Conservation (phyloP, 2,113 vertebrate genomes). For the Pantherophis guttatus region DNA sequence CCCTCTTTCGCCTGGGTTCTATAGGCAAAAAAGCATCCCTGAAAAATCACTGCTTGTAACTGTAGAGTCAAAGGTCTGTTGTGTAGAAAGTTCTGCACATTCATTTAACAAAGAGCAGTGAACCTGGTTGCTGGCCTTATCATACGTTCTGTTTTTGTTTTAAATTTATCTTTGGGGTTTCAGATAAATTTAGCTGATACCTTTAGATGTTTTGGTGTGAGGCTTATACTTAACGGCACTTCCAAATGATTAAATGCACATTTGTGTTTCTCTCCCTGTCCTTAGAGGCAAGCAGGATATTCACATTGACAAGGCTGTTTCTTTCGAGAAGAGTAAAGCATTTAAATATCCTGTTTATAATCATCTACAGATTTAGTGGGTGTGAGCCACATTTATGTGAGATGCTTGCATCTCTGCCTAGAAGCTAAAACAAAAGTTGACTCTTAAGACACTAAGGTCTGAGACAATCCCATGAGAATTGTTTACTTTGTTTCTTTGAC, state of each 20-base stretch:
- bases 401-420: background rate
- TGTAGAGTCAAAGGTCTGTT: background rate
- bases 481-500: slow-evolving; percentile 30
- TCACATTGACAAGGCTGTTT: slow-evolving; percentile 56
- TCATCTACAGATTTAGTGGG: slow-evolving; percentile 20
- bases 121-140: background rate
- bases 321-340: slow-evolving; percentile 46
- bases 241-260: slow-evolving; percentile 19
- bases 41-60: background rate
- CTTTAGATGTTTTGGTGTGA: slow-evolving; percentile 5
- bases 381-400: slow-evolving; percentile 31
- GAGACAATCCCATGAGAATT: slow-evolving; percentile 13
- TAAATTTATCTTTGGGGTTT: background rate
- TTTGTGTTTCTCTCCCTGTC: slow-evolving; percentile 27
- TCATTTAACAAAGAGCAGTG: background rate
- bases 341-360: slow-evolving; percentile 51
- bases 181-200: slow-evolving; percentile 10
- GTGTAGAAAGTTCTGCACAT: background rate
- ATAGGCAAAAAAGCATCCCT: background rate
- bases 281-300: slow-evolving; percentile 44
- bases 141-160: background rate
- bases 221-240: background rate
- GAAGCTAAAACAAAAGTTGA: slow-evolving; percentile 5
- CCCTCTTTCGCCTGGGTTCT: background rate
- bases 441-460: slow-evolving; percentile 11